Evolutionary conservation across 2,113 vertebrate species (phyloP).

Genomic region (Microcebus murinus): DNA sequence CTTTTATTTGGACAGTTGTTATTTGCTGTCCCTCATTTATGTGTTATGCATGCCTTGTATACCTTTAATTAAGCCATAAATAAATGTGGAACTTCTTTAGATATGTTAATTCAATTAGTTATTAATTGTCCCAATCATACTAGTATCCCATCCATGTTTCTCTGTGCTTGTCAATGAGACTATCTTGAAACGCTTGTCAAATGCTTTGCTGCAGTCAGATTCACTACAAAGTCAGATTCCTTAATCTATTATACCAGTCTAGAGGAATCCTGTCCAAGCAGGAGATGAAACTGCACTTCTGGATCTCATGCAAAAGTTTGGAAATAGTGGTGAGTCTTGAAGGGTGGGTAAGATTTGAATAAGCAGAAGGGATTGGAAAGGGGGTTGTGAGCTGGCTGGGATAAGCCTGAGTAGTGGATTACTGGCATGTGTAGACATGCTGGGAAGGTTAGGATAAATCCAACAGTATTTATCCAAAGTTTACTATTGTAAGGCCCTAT

Average conservation of each 20-base stretch:
- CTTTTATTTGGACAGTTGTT: neutral
- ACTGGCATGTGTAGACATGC: neutral
- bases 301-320: neutral
- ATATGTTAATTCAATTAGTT: neutral
- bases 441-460: neutral
- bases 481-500: neutral
- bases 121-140: neutral
- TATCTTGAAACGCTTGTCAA: neutral
- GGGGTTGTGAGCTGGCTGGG: neutral
- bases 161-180: neutral
- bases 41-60: neutral
- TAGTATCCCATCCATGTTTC: neutral
- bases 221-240: neutral
- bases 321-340: neutral
- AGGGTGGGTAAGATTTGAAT: neutral
- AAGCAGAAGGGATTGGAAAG: neutral
- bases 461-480: neutral
- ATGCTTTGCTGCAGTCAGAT: neutral
- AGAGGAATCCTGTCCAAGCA: neutral
- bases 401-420: neutral
- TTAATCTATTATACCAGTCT: neutral
- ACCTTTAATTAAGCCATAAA: neutral
- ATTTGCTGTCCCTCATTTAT: neutral
- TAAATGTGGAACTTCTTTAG: constrained; percentile 1
- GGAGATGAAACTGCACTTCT: neutral